Conservation (phyloP, 2,888 invertebrate genomes). For the Acholoe squamosa region DNA sequence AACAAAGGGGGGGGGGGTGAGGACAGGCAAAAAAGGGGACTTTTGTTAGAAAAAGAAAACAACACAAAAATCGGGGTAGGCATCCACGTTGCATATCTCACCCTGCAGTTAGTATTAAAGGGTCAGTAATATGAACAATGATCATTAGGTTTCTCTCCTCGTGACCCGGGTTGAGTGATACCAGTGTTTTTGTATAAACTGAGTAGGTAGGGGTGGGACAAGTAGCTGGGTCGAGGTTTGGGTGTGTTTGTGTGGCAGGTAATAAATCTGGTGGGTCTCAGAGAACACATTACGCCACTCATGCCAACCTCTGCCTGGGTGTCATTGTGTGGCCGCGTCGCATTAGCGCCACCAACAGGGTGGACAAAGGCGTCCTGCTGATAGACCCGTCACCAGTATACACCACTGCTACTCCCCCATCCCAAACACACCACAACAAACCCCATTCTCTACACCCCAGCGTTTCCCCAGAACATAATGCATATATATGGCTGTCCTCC, state of each 20-base stretch:
- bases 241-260: conserved; percentile 12
- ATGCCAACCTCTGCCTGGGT: not conserved
- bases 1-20: too few species aligned
- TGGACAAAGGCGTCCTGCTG: not conserved
- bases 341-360: conserved; percentile 4
- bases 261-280: not conserved
- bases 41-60: too few species aligned
- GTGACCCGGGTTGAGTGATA: too few species aligned
- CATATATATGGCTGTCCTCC: too few species aligned
- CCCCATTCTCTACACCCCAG: not conserved
- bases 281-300: conserved; percentile 41
- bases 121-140: not conserved
- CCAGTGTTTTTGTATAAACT: too few species aligned
- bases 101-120: too few species aligned
- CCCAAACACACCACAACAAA: conserved; percentile 10
- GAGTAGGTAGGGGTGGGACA: not conserved
- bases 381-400: conserved; percentile 9
- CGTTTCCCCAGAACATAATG: too few species aligned
- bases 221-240: not conserved
- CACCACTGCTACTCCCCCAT: not conserved
- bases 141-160: not conserved
- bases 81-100: too few species aligned
- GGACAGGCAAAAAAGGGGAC: too few species aligned
- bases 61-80: too few species aligned
- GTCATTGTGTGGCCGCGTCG: conserved; percentile 16